phyloP scores from a whole-genome alignment of 2,888 invertebrate species.

The Galeopsomyia nigrocyanea region DNA sequence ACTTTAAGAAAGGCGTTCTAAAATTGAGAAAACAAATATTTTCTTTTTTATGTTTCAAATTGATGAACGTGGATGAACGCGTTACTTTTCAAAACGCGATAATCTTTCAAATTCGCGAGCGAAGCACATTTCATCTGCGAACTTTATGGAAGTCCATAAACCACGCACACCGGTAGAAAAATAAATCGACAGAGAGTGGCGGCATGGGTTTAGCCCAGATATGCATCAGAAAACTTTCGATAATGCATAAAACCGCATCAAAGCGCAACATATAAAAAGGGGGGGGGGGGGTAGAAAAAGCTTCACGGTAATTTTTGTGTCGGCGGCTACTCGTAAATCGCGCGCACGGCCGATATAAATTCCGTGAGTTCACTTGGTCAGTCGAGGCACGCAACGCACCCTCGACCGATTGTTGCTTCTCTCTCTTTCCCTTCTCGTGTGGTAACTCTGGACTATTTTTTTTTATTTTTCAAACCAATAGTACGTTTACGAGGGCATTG shows the following conservation, averaged over 20 bases:
- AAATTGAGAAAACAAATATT: no score
- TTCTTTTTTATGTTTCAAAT: no score
- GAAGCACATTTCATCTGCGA: no score
- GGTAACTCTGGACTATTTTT: background rate
- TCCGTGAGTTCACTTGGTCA: slow-evolving; percentile 21
- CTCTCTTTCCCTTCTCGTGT: background rate
- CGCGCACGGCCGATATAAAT: slow-evolving; percentile 25
- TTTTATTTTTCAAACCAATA: background rate
- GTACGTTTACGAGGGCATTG: no score
- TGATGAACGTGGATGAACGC: no score
- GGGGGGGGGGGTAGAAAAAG: background rate
- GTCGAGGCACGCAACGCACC: slow-evolving; percentile 34
- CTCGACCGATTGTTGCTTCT: slow-evolving; percentile 36
- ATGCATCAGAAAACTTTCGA: slow-evolving; percentile 1
- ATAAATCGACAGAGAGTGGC: background rate
- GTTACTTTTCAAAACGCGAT: no score
- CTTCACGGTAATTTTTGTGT: slow-evolving; percentile 26
- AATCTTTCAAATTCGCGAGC: no score
- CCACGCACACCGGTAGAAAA: background rate
- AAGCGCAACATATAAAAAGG: slow-evolving; percentile 7
- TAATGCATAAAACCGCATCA: slow-evolving; percentile 11
- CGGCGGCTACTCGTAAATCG: slow-evolving; percentile 21
- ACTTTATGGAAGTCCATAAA: background rate
- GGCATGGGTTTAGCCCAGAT: background rate
- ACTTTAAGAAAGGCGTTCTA: no score